A percentile compares a stretch with the other conserved stretches of the same genome.
phyloP scores from a whole-genome alignment of 2,797 vertebrate genomes.

The Melanotaenia nigrans region DNA sequence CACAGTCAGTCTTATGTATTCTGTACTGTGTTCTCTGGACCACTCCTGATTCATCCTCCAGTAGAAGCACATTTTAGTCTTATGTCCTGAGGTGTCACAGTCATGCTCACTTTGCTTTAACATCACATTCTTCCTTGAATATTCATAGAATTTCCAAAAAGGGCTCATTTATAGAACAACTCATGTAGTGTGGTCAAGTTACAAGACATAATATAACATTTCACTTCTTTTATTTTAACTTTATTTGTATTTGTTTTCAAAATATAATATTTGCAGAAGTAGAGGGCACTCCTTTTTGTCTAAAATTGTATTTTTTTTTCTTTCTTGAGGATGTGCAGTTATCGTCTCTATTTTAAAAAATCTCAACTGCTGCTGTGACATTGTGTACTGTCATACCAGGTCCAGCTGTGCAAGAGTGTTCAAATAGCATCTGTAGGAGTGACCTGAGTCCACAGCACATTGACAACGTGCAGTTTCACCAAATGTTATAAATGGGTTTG shows the following conservation, averaged over 20 bases:
- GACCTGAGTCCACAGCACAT: conserved; percentile 73
- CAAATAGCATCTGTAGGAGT: conserved; percentile 64
- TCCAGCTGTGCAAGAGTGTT: conserved; percentile 32
- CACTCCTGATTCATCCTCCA: conserved; percentile 21
- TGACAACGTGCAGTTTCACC: conserved; percentile 22
- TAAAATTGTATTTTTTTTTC: not conserved
- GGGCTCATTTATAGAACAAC: not conserved
- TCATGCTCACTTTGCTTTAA: conserved; percentile 23
- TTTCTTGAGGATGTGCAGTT: not conserved
- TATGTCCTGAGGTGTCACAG: conserved; percentile 10
- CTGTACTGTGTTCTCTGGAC: conserved; percentile 15
- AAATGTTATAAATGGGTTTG: conserved; percentile 18
- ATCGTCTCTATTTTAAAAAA: not conserved
- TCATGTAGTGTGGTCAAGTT: conserved; percentile 11
- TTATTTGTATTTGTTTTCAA: not conserved
- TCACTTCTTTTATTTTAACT: not conserved
- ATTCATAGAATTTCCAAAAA: not conserved
- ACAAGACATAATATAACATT: conserved; percentile 2
- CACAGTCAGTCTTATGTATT: conserved; percentile 6
- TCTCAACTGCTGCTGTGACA: conserved; percentile 26
- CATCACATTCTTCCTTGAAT: conserved; percentile 8
- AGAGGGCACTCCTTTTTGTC: not conserved
- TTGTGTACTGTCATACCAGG: conserved; percentile 20
- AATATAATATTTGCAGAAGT: conserved; percentile 6
- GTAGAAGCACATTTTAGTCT: conserved; percentile 15